phyloP scores from a whole-genome alignment of 2,113 vertebrate genomes.

The Electrona antarctica region DNA sequence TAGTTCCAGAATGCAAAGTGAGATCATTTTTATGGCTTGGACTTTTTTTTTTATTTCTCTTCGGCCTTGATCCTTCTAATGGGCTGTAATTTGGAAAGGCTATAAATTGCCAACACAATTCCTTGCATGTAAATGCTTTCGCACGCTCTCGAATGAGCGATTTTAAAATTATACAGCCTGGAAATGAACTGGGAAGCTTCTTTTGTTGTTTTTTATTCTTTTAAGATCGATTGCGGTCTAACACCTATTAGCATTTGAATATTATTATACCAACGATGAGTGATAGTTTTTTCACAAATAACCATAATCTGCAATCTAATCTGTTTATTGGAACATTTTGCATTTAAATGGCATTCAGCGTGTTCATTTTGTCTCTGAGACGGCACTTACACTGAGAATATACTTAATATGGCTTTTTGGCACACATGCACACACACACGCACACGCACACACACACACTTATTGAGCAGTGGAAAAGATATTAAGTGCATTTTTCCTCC shows the following conservation, averaged over 20 bases:
- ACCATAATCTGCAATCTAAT: conserved; percentile 71
- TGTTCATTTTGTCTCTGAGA: conserved; percentile 54
- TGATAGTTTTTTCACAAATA: conserved; percentile 65
- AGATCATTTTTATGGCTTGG: conserved; percentile 55
- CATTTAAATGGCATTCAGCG: conserved; percentile 64
- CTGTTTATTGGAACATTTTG: conserved; percentile 65
- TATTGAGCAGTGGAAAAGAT: conserved; percentile 45
- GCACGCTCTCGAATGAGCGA: conserved; percentile 65
- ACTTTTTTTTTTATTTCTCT: conserved; percentile 44
- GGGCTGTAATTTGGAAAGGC: conserved; percentile 66
- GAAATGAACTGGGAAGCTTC: conserved; percentile 54
- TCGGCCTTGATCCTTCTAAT: conserved; percentile 64
- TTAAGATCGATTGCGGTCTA: conserved; percentile 61
- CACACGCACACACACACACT: conserved; percentile 14
- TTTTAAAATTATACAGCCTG: conserved; percentile 64
- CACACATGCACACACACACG: conserved; percentile 11
- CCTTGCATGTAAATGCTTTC: conserved; percentile 54
- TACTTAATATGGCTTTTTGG: conserved; percentile 54
- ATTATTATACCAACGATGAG: conserved; percentile 59
- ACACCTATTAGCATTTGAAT: conserved; percentile 74
- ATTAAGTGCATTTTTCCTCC: conserved; percentile 34
- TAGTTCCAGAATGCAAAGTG: conserved; percentile 42
- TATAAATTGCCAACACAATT: conserved; percentile 57
- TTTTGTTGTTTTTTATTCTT: conserved; percentile 66
- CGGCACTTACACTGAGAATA: conserved; percentile 44